phyloP scores from a whole-genome alignment of 2,888 invertebrate species.

The Philereme vetulata region DNA sequence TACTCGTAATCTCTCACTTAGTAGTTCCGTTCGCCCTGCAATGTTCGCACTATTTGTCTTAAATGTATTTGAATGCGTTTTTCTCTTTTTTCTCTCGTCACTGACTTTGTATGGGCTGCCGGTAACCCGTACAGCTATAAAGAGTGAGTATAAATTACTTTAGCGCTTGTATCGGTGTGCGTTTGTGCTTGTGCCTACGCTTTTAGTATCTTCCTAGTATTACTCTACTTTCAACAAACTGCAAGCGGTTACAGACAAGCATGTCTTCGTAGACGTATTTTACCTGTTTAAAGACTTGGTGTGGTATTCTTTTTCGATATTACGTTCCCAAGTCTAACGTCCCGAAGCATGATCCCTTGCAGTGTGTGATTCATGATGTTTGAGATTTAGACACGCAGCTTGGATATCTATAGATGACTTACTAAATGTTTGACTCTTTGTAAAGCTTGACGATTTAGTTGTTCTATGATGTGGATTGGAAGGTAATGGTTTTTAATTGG shows the following conservation, averaged over 20 bases:
- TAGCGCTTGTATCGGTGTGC: constrained; percentile 83
- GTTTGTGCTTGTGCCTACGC: constrained; percentile 82
- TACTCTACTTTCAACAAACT: constrained; percentile 70
- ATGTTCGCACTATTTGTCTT: constrained; percentile 84
- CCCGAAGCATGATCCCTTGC: constrained; percentile 78
- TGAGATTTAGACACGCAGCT: constrained; percentile 75
- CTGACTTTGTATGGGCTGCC: constrained; percentile 88
- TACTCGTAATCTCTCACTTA: constrained; percentile 84
- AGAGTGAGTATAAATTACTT: constrained; percentile 88
- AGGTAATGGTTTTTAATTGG: constrained; percentile 82
- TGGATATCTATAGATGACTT: constrained; percentile 68
- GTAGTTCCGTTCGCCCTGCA: constrained; percentile 84
- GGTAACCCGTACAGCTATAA: constrained; percentile 87
- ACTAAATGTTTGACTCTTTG: constrained; percentile 80
- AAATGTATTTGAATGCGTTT: constrained; percentile 85
- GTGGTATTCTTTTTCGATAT: constrained; percentile 52
- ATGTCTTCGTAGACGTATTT: constrained; percentile 62
- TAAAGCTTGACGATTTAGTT: constrained; percentile 81
- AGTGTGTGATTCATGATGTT: constrained; percentile 68
- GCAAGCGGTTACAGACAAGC: constrained; percentile 73
- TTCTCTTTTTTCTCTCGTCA: constrained; percentile 85
- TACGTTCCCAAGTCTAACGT: constrained; percentile 62
- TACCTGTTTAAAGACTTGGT: constrained; percentile 63
- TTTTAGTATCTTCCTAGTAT: constrained; percentile 78
- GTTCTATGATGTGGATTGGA: constrained; percentile 81